Percentiles rank a stretch among this genome's conserved stretches.
Evolutionary conservation across 2,113 vertebrate species (phyloP).

Genomic region (Lucifuga dentata): DNA sequence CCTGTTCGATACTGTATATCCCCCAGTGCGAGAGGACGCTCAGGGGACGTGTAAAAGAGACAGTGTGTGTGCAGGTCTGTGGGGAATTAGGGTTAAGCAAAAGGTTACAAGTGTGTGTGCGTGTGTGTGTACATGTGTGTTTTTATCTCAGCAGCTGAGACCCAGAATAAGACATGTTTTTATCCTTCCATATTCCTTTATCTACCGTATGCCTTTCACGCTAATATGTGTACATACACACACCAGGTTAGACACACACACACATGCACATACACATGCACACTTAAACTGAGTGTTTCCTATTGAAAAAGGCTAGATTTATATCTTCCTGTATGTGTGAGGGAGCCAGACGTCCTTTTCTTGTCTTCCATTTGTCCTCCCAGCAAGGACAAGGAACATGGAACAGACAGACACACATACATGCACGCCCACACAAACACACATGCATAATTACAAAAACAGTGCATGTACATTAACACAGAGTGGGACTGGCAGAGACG

Average conservation of each 20-base stretch:
- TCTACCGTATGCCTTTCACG: not conserved
- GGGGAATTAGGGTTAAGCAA: slow-evolving; percentile 43
- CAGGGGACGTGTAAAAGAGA: slow-evolving; percentile 26
- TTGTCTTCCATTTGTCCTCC: slow-evolving; percentile 30
- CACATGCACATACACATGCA: not conserved
- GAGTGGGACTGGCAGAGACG: slow-evolving; percentile 14
- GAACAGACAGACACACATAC: not conserved
- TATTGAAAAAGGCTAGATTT: slow-evolving; percentile 20
- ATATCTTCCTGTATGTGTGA: slow-evolving; percentile 6
- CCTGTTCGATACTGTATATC: slow-evolving; percentile 21
- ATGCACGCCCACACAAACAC: not conserved
- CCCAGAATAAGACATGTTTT: slow-evolving; percentile 53
- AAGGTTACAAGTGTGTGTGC: slow-evolving; percentile 34
- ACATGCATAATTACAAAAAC: too few species aligned
- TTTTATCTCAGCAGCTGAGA: slow-evolving; percentile 53
- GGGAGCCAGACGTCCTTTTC: slow-evolving; percentile 23
- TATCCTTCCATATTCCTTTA: slow-evolving; percentile 19
- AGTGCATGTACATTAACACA: not conserved
- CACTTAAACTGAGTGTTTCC: slow-evolving; percentile 3
- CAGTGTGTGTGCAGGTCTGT: slow-evolving; percentile 11
- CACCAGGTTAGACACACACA: not conserved
- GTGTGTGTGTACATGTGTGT: slow-evolving; percentile 17
- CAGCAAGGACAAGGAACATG: slow-evolving; percentile 37
- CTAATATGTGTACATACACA: not conserved
- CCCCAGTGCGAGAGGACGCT: slow-evolving; percentile 27